Percentiles rank a stretch among this genome's conserved stretches.
Evolutionary conservation across 2,888 invertebrate species (phyloP).

Genomic region (Tipula helvola): DNA sequence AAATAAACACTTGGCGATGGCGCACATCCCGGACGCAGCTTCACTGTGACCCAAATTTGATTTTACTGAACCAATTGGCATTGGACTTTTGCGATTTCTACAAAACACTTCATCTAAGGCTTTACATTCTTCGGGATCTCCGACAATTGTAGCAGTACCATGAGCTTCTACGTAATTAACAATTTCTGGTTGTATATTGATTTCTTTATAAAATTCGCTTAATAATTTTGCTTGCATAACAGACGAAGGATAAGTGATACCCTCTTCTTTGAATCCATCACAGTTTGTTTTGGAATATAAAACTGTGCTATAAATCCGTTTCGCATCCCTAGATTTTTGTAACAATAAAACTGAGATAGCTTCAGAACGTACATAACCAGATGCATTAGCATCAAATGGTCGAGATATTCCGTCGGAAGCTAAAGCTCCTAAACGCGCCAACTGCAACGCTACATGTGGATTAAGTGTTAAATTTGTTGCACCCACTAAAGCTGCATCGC

Average conservation of each 20-base stretch:
- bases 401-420: conserved; percentile 79
- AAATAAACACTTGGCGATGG: conserved; percentile 67
- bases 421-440: conserved; percentile 63
- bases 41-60: conserved; percentile 70
- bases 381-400: conserved; percentile 73
- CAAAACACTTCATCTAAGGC: too few relatives aligned
- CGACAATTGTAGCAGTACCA: too few relatives aligned
- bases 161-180: conserved; percentile 61
- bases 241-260: conserved; percentile 55
- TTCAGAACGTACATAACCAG: conserved; percentile 81
- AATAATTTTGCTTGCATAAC: conserved; percentile 48
- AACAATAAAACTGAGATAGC: conserved; percentile 56
- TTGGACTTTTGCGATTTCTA: too few relatives aligned
- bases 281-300: conserved; percentile 70
- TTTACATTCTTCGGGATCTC: too few relatives aligned
- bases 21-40: conserved; percentile 70
- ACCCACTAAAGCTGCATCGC: conserved; percentile 82
- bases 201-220: conserved; percentile 52
- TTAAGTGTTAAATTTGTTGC: conserved; percentile 77
- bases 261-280: conserved; percentile 30
- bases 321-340: conserved; percentile 56
- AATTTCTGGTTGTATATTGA: conserved; percentile 52
- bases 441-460: conserved; percentile 80
- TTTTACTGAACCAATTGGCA: too few relatives aligned
- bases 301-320: conserved; percentile 53